Conservation (phyloP, 1,140 invertebrate species). For the Melitaea cinxia region DNA sequence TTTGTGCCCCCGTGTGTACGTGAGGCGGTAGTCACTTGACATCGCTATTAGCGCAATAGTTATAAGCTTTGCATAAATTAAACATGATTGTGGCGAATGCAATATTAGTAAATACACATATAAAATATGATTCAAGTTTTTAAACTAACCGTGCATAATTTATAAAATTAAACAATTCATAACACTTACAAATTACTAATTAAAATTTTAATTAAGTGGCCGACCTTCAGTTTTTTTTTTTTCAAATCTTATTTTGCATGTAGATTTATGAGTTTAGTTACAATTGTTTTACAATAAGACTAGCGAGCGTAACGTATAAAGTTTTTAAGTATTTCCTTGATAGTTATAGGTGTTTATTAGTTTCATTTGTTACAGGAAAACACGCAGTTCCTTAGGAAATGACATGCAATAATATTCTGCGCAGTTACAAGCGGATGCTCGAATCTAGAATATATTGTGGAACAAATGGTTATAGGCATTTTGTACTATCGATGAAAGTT, state of each 20-base stretch:
- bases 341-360: not conserved
- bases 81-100: slow-evolving; percentile 10
- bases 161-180: too few relatives aligned
- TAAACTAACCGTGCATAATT: too few relatives aligned
- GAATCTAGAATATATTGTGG: not conserved
- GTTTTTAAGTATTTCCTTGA: not conserved
- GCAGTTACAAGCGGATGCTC: not conserved
- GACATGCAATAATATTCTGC: not conserved
- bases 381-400: not conserved
- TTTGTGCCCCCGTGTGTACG: slow-evolving; percentile 10
- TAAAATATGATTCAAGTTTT: too few relatives aligned
- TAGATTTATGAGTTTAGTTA: too few relatives aligned
- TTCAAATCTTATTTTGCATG: too few relatives aligned
- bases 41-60: slow-evolving; percentile 17
- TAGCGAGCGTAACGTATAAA: too few relatives aligned
- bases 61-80: slow-evolving; percentile 10
- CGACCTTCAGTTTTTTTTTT: too few relatives aligned
- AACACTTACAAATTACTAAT: too few relatives aligned
- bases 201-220: too few relatives aligned
- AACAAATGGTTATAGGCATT: not conserved
- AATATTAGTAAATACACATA: slow-evolving; percentile 9
- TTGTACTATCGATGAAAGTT: too few relatives aligned
- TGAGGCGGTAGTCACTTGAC: slow-evolving; percentile 14
- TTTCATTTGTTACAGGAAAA: not conserved
- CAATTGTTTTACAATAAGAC: too few relatives aligned